Base-by-base conservation (phyloP, 2,888 invertebrate genomes). In the Pseudococcus viburni region DNA sequence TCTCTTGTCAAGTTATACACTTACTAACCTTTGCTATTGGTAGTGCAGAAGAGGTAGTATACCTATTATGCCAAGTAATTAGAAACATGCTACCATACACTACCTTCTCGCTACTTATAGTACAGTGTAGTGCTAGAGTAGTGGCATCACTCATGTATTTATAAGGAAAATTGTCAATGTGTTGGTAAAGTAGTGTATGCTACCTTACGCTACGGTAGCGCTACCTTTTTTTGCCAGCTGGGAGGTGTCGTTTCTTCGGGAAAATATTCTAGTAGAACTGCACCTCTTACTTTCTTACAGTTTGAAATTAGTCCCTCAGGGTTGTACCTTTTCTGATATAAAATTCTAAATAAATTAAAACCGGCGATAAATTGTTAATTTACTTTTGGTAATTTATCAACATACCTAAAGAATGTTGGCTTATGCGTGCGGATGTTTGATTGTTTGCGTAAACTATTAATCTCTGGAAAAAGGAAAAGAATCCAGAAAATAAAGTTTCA, bases 301-400 rank as follows among this genome's bases (percentile, higher is more conserved):
- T 73, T 73, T 73, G 2, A 33, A 73, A 73, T 73, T 33, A 73
- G 68, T 73, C 68, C 11, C 68, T 12, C 33, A n/a, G 15, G 68
- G 26, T 3, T 73, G 7, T 9, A 5, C 64, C 33, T 33, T 33
- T 15, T 12, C 68, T 33, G 3, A 73, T 12, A 26, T 22, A n/a
- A 73, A 73, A 73, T 33, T 73, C 33, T 73, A 73, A 33, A 73
- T 33, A 73, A 73, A 73, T 73, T 73, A 73, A 73, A 73, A 33
- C 33, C 15, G 5, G 68, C 68, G 68, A 73, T 73, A 73, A 73
- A 73, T 73, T 73, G 68, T 73, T 73, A 73, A 73, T 73, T 73
- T 73, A 73, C 68, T 73, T 73, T 73, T 73, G 33, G 68, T 73
- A 73, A 73, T 73, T 73, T 73, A 73, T 73, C 68, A 73, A 73